Percentiles rank a stretch among this genome's conserved stretches.
Evolutionary conservation across 2,888 invertebrate genomes (phyloP).

Genomic region (Mimachlamys varia): DNA sequence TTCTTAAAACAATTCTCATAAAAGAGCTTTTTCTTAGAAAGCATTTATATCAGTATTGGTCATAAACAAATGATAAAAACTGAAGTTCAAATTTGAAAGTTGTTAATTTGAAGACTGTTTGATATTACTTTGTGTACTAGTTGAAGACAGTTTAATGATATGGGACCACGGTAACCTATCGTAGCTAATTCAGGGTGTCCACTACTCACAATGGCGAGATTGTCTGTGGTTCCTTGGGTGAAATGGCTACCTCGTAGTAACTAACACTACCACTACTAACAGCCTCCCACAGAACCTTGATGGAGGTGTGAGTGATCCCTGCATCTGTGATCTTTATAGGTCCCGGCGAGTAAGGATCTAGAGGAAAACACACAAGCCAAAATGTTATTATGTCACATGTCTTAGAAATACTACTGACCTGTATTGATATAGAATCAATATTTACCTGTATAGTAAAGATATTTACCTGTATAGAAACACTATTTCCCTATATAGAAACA

Average conservation of each 20-base stretch:
- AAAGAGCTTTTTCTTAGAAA: no score
- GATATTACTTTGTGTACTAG: no score
- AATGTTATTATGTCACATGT: background rate
- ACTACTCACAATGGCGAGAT: conserved; percentile 52
- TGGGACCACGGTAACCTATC: no score
- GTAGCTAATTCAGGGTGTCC: no score
- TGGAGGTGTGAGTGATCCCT: conserved; percentile 53
- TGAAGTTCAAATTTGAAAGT: no score
- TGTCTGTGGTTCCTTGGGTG: conserved; percentile 47
- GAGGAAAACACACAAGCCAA: background rate
- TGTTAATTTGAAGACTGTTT: no score
- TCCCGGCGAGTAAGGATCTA: conserved; percentile 52
- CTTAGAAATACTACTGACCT: conserved; percentile 11
- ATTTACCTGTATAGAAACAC: conserved; percentile 67
- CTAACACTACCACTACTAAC: conserved; percentile 48
- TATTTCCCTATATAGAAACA: no score
- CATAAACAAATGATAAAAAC: no score
- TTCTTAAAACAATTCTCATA: no score
- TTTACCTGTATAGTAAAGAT: conserved; percentile 61
- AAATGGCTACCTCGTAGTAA: conserved; percentile 47
- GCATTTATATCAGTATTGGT: no score
- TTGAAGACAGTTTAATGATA: no score
- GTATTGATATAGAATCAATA: no score
- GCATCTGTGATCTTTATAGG: conserved; percentile 36
- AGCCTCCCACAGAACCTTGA: conserved; percentile 57